Conservation (phyloP, 2,113 vertebrate species). For the Gnathonemus echidnorhynchus region DNA sequence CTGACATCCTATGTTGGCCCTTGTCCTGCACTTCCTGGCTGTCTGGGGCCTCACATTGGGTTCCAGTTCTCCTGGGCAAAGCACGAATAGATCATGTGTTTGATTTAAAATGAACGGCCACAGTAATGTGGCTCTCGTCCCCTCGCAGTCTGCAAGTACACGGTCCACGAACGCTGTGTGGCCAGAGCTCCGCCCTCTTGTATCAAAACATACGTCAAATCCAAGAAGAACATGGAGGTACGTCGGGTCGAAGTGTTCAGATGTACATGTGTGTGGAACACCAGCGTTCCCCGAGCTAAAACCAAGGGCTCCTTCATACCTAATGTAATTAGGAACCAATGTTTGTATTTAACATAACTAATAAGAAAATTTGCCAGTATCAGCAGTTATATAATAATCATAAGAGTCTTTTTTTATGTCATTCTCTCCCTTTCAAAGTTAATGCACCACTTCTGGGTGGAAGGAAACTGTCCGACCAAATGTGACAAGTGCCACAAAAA, state of each 20-base stretch:
- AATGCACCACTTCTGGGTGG: conserved; percentile 93
- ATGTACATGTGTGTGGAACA: conserved; percentile 42
- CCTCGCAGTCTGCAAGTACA: conserved; percentile 85
- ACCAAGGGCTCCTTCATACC: conserved; percentile 38
- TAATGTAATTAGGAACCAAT: conserved; percentile 46
- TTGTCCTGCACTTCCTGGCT: neutral
- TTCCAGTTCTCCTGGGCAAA: neutral
- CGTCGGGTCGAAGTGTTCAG: conserved; percentile 55
- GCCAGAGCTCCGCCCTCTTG: conserved; percentile 79
- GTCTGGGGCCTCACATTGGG: neutral
- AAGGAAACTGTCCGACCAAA: conserved; percentile 88
- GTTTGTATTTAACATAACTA: conserved; percentile 44
- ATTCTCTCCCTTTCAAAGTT: conserved; percentile 55
- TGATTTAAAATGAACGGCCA: neutral
- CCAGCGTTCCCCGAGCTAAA: conserved; percentile 33
- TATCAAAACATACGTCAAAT: conserved; percentile 90
- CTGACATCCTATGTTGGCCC: neutral
- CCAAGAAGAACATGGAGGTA: conserved; percentile 89
- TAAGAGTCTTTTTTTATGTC: conserved; percentile 18
- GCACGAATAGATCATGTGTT: neutral
- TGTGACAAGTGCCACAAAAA: conserved; percentile 95
- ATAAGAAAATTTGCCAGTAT: conserved; percentile 41
- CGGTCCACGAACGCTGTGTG: conserved; percentile 83
- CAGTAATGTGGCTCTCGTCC: conserved; percentile 22
- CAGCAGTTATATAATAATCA: conserved; percentile 23